Evolutionary conservation across 1,140 invertebrate genomes (phyloP), one percentile per base, ranked within the genome.

Genomic region (Samia ricini): DNA sequence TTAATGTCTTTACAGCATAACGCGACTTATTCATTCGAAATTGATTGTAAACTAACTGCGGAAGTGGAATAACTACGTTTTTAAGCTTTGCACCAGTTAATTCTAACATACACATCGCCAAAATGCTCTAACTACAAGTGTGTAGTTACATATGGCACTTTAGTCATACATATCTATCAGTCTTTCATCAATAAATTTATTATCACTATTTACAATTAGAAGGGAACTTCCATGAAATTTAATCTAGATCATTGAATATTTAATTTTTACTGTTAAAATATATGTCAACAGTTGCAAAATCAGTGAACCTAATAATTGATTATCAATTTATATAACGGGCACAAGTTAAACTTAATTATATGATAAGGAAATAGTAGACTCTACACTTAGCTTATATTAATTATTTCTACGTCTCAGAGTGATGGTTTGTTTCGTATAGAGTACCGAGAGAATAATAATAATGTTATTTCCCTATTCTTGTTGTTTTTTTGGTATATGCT

Each of bases 151-250:
- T 42, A 84, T 88, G 83, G 83, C 85, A 88, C 82, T 76, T 79
- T 78, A 50, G 77, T 70, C 65, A 68, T 85, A 83, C 42, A 79
- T 77, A 71, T 64, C 83, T 86, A 88, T 88, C 85, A 88, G 85
- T 88, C 85, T 88, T 86, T 78, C 66, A 76, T 71, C 72, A 72
- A 66, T 69, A 74, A 80, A 69, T 63, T 64, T 67, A 64, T 77
- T 12, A 15, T 42, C 12, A 64, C 61, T 75, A 78, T 77, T 69
- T 75, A 77, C 69, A 75, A 58, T 65, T 71, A 60, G 12, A 60
- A 60, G 61, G 62, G 50, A 26, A 42, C 23, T 64, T 56, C 60
- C 64, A 63, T 67, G 63, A 68, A 67, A 67, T 64, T 63, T 62
- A 54, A 55, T 64, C n/a, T n/a, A n/a, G n/a, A n/a, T n/a, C n/a